A percentile compares a stretch with the other conserved stretches of the same genome.
phyloP scores from a whole-genome alignment of 1,140 invertebrate species.

The Leptestheria dahalacensis region DNA sequence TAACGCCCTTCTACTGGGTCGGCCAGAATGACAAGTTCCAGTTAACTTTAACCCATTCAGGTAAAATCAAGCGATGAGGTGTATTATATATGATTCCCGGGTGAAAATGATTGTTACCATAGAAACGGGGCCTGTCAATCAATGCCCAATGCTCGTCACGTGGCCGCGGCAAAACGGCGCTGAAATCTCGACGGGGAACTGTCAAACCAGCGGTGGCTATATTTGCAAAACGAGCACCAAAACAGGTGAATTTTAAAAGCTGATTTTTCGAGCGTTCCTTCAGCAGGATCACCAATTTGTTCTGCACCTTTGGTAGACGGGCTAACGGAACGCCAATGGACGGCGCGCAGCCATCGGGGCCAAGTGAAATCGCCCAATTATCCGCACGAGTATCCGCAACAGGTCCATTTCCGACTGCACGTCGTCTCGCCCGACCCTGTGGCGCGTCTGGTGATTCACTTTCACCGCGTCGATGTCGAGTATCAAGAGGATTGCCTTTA shows the following conservation, averaged over 20 bases:
- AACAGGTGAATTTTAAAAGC: neutral
- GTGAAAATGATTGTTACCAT: neutral
- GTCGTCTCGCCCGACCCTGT: constrained; percentile 39
- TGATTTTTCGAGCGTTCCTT: too few relatives aligned
- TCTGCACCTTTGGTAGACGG: neutral
- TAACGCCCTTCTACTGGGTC: constrained; percentile 51
- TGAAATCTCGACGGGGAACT: neutral
- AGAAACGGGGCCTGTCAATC: neutral
- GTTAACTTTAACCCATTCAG: neutral
- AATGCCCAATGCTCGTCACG: neutral
- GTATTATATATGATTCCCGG: neutral
- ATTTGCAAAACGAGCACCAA: neutral
- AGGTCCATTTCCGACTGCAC: constrained; percentile 45
- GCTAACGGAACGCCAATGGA: neutral
- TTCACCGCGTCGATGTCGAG: constrained; percentile 50
- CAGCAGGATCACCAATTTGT: too few relatives aligned
- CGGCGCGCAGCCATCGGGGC: constrained; percentile 34
- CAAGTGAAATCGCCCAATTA: constrained; percentile 42
- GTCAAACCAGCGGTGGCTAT: neutral
- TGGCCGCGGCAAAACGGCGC: neutral
- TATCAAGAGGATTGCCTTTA: constrained; percentile 56
- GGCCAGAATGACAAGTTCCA: constrained; percentile 24
- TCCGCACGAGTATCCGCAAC: constrained; percentile 47
- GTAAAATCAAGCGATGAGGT: neutral
- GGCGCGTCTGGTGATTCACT: constrained; percentile 42